Conservation (phyloP, 2,888 invertebrate species). For the Serrognathus titanus region DNA sequence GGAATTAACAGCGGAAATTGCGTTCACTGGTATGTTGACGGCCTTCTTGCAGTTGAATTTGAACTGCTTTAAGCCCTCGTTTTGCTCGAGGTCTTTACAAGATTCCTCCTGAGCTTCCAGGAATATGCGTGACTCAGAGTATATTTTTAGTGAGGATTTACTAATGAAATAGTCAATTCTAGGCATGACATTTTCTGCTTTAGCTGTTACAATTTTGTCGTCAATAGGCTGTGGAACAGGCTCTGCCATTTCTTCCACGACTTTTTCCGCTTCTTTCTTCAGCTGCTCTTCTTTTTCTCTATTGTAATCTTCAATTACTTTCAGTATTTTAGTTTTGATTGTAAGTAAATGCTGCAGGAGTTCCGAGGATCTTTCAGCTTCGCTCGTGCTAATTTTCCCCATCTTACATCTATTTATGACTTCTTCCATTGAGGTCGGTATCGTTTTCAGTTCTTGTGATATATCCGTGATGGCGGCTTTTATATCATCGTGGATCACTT, state of each 20-base stretch:
- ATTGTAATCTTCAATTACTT: conserved; percentile 29
- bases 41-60: conserved; percentile 82
- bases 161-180: conserved; percentile 50
- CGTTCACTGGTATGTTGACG: conserved; percentile 83
- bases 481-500: conserved; percentile 18
- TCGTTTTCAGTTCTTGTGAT: conserved; percentile 45
- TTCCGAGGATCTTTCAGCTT: conserved; percentile 39
- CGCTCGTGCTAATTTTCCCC: conserved; percentile 51
- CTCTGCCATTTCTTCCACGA: conserved; percentile 3
- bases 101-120: conserved; percentile 58
- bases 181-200: conserved; percentile 29
- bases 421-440: conserved; percentile 49
- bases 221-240: not conserved
- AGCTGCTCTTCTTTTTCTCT: conserved; percentile 40
- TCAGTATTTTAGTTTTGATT: conserved; percentile 32
- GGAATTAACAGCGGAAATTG: conserved; percentile 73
- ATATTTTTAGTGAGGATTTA: conserved; percentile 54
- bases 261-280: conserved; percentile 1
- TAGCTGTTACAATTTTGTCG: not conserved
- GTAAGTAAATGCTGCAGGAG: conserved; percentile 33
- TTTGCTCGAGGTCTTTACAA: conserved; percentile 59
- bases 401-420: conserved; percentile 51
- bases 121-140: conserved; percentile 56
- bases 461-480: conserved; percentile 41
- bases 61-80: conserved; percentile 67